Evolutionary conservation across 2,797 vertebrate genomes (phyloP), one percentile per base, ranked within the genome.

Genomic region (Gallinago solitaria): DNA sequence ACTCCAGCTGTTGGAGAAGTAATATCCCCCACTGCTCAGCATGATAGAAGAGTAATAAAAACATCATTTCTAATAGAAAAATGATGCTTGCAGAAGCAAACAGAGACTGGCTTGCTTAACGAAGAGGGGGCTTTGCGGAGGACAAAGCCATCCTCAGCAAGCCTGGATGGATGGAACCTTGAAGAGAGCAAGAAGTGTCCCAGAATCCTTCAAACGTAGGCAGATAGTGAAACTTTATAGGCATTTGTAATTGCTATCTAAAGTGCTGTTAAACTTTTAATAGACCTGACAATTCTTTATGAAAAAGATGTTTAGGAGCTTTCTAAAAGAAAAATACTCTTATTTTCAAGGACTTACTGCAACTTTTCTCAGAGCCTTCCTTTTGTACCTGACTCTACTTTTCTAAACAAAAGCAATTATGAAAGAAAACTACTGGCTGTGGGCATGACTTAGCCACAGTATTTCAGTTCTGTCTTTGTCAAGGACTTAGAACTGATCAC

Each of bases 1-100:
- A 67, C 94, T 97, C 78, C 96, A 96, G 95, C 95, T 96, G 90
- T 59, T 93, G 83, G 71, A 95, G 96, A 30, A 63, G 83, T 92
- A 91, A 80, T 77, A 84, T 89, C 60, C 93, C 90, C 88, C 70
- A 47, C 91, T 78, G 84, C 95, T 95, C 95, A 93, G 97, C 65
- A n/a, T 95, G 95, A 95, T 64, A 81, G 81, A 57, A 85, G 63
- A n/a, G 47, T 67, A 96, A 96, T 84, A 68, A 97, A 96, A 97
- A 92, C 91, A 93, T 92, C 80, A 73, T 84, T 94, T 87, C 92
- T 97, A 94, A 96, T 86, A 86, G 94, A 71, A 94, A 97, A 97
- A 95, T 76, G 78, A 90, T 94, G 96, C 90, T 89, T 63, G 94
- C 90, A 83, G 90, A 35, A 85, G 83, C 30, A 81, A 90, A 80